Evolutionary conservation across 2,113 vertebrate genomes (phyloP), one percentile per base, ranked within the genome.

Genomic region (Misgurnus mizolepis): DNA sequence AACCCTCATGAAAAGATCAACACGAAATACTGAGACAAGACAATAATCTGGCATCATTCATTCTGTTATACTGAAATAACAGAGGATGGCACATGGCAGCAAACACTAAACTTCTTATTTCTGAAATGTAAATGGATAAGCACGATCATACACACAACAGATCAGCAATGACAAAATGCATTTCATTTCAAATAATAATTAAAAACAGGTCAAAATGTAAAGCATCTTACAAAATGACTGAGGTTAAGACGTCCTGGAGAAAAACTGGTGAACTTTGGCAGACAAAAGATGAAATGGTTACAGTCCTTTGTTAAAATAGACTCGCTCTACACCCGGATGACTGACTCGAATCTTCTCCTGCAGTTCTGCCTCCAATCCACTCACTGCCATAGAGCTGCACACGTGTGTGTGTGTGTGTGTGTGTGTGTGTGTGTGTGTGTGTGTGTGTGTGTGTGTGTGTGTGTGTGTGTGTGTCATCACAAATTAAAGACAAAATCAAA

Each of bases 241-340:
- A 62, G 77, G 49, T 27, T 12, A 64, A 73, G 71, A 65, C 9
- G 74, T 78, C 50, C 41, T 69, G 45, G 76, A 86, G 84, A 85
- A 76, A 80, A 85, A 85, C 89, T 34, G 81, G 73, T 83, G 85
- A 91, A 93, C 91, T 93, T 93, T 93, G 92, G 92, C 91, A 92
- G 89, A 88, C 73, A 84, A 85, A 88, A 85, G 88, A 7, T 18
- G 41, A 62, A 47, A 80, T 77, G 78, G 82, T 84, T 64, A 80
- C 87, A 99, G 92, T 80, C 98, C 98, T 93, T 99, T 99, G 92
- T 99, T 99, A 88, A 99, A 98, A 91, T 96, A 98, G 27, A 98
- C 96, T 2, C 87, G 90, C 84, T 90, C 93, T 86, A 98, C 85
- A 40, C 92, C 94, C 1, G 95, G 95, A 79, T 84, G 83, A 89